Evolutionary conservation across 2,797 vertebrate genomes (phyloP).

Genomic region (Ctenopoma kingsleyae): DNA sequence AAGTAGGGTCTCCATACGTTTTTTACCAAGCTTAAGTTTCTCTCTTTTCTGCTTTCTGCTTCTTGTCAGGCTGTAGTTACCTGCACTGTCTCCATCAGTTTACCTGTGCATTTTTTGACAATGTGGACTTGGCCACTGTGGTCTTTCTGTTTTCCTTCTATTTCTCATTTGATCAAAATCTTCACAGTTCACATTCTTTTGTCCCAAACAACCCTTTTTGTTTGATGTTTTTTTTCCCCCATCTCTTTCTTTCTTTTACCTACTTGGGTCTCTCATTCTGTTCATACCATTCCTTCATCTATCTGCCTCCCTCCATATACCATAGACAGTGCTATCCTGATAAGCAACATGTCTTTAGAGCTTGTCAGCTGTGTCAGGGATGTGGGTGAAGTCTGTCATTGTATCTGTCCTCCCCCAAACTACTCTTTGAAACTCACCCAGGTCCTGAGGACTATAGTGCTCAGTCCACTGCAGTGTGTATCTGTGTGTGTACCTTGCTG

Average conservation of each 20-base stretch:
- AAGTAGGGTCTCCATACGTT: neutral
- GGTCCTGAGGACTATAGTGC: slow-evolving; percentile 34
- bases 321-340: slow-evolving; percentile 27
- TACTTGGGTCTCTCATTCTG: slow-evolving; percentile 2
- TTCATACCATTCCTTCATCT: slow-evolving; percentile 28
- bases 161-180: slow-evolving; percentile 29
- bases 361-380: slow-evolving; percentile 67
- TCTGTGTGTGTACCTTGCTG: slow-evolving; percentile 15
- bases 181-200: neutral
- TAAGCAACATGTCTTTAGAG: slow-evolving; percentile 53
- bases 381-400: slow-evolving; percentile 66
- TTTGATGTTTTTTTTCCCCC: slow-evolving; percentile 3
- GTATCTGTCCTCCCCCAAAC: slow-evolving; percentile 65
- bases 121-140: neutral
- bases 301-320: slow-evolving; percentile 27
- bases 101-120: slow-evolving; percentile 34
- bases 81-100: slow-evolving; percentile 15
- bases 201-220: neutral
- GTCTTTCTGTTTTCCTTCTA: neutral
- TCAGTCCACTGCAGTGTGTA: slow-evolving; percentile 41
- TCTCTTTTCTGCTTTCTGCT: slow-evolving; percentile 8
- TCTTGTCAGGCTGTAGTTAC: slow-evolving; percentile 32
- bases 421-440: slow-evolving; percentile 48
- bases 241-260: neutral
- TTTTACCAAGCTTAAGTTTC: slow-evolving; percentile 11